phyloP scores from a whole-genome alignment of 2,113 vertebrate genomes.

The Brachyhypopomus occidentalis region DNA sequence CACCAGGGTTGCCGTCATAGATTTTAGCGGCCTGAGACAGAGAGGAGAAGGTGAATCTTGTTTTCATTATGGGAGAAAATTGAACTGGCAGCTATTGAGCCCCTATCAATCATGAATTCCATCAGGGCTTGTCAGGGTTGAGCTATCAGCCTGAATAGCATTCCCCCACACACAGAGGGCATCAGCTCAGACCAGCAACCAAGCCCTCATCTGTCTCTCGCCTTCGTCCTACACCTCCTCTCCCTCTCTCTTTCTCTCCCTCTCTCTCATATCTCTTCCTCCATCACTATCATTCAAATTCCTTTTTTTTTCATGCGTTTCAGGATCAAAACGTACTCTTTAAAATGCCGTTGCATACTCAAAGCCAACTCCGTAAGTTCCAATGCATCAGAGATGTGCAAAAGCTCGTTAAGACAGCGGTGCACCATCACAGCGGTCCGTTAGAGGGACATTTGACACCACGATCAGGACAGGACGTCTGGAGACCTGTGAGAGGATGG shows the following conservation, averaged over 20 bases:
- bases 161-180: conserved; percentile 49
- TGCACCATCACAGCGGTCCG: too few relatives aligned
- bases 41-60: conserved; percentile 55
- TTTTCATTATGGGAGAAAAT: conserved; percentile 68
- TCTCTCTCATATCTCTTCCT: not conserved
- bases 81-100: conserved; percentile 66
- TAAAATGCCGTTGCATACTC: not conserved
- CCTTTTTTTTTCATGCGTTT: not conserved
- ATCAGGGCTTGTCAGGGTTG: conserved; percentile 71
- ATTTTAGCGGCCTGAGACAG: conserved; percentile 39
- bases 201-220: conserved; percentile 44
- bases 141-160: conserved; percentile 70
- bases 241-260: not conserved
- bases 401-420: too few relatives aligned
- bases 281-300: not conserved
- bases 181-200: conserved; percentile 23
- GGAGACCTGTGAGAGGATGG: not conserved
- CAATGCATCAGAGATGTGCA: too few relatives aligned
- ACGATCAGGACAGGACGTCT: too few relatives aligned
- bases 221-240: conserved; percentile 11
- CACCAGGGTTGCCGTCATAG: conserved; percentile 32
- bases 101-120: conserved; percentile 73
- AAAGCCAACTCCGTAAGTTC: too few relatives aligned
- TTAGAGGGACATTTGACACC: too few relatives aligned
- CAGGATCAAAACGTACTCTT: not conserved